Conservation (phyloP, 2,113 vertebrate genomes). For the Microcebus tavaratra region DNA sequence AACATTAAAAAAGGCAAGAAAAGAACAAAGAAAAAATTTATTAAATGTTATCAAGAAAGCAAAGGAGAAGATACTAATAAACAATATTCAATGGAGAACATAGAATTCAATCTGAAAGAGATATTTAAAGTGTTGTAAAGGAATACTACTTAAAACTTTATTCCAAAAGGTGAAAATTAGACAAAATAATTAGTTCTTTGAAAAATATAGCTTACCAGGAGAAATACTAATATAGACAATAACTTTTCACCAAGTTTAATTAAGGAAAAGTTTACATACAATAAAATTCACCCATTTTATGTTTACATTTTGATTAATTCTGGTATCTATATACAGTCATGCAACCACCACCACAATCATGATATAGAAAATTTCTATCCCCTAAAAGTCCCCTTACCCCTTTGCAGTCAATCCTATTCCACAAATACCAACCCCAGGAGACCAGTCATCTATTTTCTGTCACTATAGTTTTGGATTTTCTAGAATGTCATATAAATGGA, state of each 20-base stretch:
- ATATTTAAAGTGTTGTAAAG: not conserved
- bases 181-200: not conserved
- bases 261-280: not conserved
- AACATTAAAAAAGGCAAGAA: not conserved
- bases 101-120: not conserved
- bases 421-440: not conserved
- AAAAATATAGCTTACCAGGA: not conserved
- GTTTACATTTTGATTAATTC: not conserved
- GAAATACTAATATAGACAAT: not conserved
- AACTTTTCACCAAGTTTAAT: not conserved
- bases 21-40: not conserved
- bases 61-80: not conserved
- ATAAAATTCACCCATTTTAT: not conserved
- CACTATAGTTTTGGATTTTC: not conserved
- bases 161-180: slow-evolving; percentile 3
- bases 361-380: not conserved
- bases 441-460: not conserved
- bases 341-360: not conserved
- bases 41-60: not conserved
- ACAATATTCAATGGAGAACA: not conserved
- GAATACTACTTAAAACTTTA: not conserved
- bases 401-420: not conserved
- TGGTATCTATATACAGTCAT: not conserved
- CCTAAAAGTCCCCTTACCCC: not conserved
- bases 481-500: not conserved